Conservation (phyloP, 2,888 invertebrate species). For the Brachypalpus laphriformis region DNA sequence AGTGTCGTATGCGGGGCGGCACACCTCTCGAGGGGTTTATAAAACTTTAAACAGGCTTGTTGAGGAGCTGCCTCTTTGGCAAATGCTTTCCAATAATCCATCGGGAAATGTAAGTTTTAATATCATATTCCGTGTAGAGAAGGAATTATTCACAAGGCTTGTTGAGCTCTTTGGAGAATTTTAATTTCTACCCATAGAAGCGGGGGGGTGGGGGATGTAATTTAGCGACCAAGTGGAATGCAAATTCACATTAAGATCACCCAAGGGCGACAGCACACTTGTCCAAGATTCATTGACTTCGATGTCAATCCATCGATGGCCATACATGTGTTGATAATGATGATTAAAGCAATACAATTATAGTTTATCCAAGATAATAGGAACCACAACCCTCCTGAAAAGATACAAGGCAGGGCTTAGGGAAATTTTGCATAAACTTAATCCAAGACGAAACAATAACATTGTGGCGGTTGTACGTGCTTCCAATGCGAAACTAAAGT, state of each 20-base stretch:
- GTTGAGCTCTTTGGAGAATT: not conserved
- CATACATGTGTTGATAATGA: slow-evolving; percentile 37
- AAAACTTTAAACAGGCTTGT: slow-evolving; percentile 26
- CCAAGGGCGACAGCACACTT: not conserved
- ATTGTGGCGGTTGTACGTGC: slow-evolving; percentile 22
- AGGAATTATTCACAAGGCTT: slow-evolving; percentile 32
- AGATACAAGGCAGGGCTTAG: not conserved
- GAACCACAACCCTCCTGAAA: slow-evolving; percentile 1
- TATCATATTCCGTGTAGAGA: not conserved
- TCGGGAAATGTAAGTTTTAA: not conserved
- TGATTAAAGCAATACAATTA: slow-evolving; percentile 55
- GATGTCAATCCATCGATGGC: slow-evolving; percentile 1
- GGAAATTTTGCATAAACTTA: slow-evolving; percentile 17
- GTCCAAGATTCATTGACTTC: not conserved
- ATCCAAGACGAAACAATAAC: slow-evolving; percentile 49
- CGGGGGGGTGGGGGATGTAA: not conserved
- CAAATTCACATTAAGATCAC: slow-evolving; percentile 12
- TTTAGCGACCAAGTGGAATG: slow-evolving; percentile 5
- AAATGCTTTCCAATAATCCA: slow-evolving; percentile 53
- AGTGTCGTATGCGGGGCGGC: slow-evolving; percentile 30
- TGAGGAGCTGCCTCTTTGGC: not conserved
- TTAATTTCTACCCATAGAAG: not conserved
- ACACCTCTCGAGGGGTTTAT: not conserved
- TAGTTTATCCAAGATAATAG: slow-evolving; percentile 43
- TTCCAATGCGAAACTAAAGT: not conserved